A percentile compares a stretch with the other conserved stretches of the same genome.
Evolutionary conservation across 2,113 vertebrate species (phyloP).

Genomic region (Ceyx melanurus): DNA sequence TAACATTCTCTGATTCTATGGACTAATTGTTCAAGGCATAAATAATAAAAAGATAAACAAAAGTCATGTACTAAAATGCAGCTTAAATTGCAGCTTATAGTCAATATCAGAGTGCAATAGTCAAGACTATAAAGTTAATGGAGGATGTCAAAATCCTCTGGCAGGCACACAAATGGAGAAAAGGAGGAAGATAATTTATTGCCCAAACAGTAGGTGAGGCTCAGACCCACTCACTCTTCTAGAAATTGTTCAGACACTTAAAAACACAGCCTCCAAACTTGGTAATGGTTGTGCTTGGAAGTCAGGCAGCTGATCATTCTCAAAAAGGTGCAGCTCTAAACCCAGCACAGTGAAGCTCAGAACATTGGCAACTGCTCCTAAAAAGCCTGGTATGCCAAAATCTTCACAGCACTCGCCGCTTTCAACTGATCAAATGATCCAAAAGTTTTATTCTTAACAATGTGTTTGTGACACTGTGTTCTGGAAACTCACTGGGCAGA

Average conservation of each 20-base stretch:
- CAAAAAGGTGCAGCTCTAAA: neutral
- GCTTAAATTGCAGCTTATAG: neutral
- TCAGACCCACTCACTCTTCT: neutral
- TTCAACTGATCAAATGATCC: neutral
- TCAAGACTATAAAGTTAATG: neutral
- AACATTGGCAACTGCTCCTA: neutral
- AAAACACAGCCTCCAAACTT: neutral
- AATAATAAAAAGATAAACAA: neutral
- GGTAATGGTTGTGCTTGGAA: neutral
- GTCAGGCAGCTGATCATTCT: neutral
- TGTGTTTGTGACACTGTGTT: neutral
- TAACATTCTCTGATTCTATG: too few relatives aligned
- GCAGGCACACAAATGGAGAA: neutral
- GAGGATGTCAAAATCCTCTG: neutral
- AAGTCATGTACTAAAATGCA: neutral
- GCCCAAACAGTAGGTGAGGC: neutral
- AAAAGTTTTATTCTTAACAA: neutral
- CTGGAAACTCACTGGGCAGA: neutral
- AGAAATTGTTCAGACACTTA: neutral
- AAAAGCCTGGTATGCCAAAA: neutral
- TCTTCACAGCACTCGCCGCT: fast-evolving
- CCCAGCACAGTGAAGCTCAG: neutral
- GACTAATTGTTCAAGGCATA: neutral
- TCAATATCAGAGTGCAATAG: neutral
- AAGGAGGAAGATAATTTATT: neutral